Percentiles rank a stretch among this genome's conserved stretches.
Conservation (phyloP, 2,888 invertebrate species). For the Hetaerina titia region DNA sequence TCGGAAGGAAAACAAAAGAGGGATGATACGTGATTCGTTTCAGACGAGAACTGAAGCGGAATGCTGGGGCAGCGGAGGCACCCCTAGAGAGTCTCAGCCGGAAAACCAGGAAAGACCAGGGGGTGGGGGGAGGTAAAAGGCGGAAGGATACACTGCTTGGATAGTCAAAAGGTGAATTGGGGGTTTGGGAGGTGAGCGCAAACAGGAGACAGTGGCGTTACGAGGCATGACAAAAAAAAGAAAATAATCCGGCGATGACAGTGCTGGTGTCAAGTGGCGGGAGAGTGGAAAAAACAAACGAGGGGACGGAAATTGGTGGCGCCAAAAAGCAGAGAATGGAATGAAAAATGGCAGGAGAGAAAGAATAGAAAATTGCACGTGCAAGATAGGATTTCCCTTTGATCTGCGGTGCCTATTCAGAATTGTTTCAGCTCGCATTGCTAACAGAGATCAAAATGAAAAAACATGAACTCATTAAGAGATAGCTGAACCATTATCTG, state of each 20-base stretch:
- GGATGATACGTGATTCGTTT: background rate
- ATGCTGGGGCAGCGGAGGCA: background rate
- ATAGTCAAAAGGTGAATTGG: slow-evolving; percentile 23
- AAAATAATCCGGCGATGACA: slow-evolving; percentile 34
- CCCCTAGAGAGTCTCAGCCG: background rate
- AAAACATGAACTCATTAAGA: background rate
- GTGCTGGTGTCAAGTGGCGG: slow-evolving; percentile 27
- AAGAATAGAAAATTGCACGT: background rate
- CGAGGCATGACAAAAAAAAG: slow-evolving; percentile 26
- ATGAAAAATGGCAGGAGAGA: background rate
- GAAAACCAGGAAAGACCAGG: background rate
- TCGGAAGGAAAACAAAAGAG: background rate
- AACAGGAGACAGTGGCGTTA: slow-evolving; percentile 3
- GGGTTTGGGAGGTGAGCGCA: background rate
- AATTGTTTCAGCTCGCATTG: background rate
- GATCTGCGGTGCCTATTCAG: background rate
- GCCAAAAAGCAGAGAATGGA: slow-evolving; percentile 26
- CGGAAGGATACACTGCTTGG: background rate
- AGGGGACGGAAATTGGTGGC: slow-evolving; percentile 28
- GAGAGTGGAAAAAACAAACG: slow-evolving; percentile 15
- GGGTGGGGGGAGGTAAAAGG: background rate
- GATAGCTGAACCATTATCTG: background rate
- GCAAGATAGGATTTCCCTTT: background rate
- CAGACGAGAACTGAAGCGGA: background rate
- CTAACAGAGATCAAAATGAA: background rate